These are phyloP conservation scores for Calidris pugnax DNA, from an alignment of 2,113 vertebrate species.

Conservation along the genomic window DNA sequence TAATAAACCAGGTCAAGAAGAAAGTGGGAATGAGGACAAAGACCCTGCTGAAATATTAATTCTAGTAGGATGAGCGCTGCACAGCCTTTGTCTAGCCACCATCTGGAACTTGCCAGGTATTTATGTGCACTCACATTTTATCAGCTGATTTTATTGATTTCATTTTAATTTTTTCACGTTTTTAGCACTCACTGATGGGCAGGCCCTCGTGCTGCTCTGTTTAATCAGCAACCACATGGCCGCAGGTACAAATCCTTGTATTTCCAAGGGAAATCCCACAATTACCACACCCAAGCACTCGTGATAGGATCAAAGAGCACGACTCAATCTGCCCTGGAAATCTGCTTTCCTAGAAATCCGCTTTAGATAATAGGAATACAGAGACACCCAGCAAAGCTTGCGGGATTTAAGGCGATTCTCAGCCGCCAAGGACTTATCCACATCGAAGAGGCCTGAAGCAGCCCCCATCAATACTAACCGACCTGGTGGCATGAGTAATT, in stretches of 20 bases:
- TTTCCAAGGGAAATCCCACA: not conserved
- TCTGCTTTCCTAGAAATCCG: not conserved
- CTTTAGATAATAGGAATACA: not conserved
- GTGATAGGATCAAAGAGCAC: not conserved
- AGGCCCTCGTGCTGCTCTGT: not conserved
- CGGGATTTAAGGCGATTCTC: conserved; percentile 11
- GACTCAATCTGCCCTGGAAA: not conserved
- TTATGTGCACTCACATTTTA: not conserved
- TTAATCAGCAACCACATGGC: not conserved
- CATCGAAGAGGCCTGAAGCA: not conserved
- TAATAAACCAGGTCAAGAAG: not conserved
- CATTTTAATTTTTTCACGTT: not conserved
- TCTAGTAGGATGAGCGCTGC: not conserved
- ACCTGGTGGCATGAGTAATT: conserved; percentile 36
- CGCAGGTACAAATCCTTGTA: not conserved
- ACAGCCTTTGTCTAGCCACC: not conserved
- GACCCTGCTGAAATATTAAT: not conserved
- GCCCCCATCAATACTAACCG: conserved; percentile 1
- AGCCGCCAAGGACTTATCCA: not conserved
- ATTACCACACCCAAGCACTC: not conserved
- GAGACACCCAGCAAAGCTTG: not conserved
- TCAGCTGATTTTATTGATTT: not conserved
- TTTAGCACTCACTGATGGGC: not conserved
- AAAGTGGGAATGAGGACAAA: not conserved
- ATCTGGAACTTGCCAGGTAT: not conserved